A percentile compares a stretch with the other conserved stretches of the same genome.
phyloP scores from a whole-genome alignment of 2,797 vertebrate genomes.

The Hirundo rustica region DNA sequence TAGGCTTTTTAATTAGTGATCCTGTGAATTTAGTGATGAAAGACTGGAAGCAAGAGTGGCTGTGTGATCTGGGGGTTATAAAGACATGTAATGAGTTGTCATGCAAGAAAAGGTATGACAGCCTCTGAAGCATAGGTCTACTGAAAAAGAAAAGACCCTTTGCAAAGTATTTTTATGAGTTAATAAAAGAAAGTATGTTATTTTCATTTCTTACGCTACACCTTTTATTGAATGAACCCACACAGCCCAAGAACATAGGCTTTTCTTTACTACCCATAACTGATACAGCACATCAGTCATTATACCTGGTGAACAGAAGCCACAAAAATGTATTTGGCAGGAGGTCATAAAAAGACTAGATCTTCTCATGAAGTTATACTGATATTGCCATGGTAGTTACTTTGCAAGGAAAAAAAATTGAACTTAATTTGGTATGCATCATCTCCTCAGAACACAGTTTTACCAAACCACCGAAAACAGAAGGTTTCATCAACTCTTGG shows the following conservation, averaged over 20 bases:
- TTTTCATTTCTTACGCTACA: neutral
- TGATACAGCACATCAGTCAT: neutral
- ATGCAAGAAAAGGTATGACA: neutral
- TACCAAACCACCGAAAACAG: neutral
- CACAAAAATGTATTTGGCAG: neutral
- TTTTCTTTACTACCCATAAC: neutral
- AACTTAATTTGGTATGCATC: neutral
- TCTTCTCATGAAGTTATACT: neutral
- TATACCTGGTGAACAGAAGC: neutral
- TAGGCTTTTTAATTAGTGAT: conserved; percentile 12
- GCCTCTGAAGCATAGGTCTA: neutral
- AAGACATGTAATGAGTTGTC: neutral
- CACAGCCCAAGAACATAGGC: neutral
- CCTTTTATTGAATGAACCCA: neutral
- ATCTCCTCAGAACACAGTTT: neutral
- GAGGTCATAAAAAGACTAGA: neutral
- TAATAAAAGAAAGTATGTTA: neutral
- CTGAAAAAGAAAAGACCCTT: neutral
- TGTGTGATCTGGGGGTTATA: neutral
- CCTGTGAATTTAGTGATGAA: neutral
- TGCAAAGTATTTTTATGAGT: neutral
- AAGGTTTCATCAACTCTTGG: neutral
- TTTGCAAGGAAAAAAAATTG: neutral
- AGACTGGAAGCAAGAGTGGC: neutral
- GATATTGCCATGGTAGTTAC: neutral